Percentiles rank a stretch among this genome's conserved stretches.
Conservation (phyloP, 53 echinoderm and acorn worm species). For the Patiria pectinifera region DNA sequence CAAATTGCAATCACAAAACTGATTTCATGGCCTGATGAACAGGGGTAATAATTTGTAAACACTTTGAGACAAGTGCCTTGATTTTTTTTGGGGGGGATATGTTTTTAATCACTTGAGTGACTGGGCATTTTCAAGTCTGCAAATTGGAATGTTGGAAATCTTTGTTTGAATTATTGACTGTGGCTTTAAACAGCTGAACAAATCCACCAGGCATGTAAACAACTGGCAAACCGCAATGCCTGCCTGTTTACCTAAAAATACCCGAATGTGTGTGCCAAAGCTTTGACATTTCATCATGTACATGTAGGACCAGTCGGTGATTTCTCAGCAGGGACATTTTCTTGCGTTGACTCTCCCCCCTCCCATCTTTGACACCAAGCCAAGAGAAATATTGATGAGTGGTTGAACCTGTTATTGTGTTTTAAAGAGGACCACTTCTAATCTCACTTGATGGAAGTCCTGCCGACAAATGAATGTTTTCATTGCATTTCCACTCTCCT, state of each 20-base stretch:
- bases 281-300: neutral
- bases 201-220: slow-evolving; percentile 24
- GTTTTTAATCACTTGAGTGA: too few relatives aligned
- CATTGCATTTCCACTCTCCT: neutral
- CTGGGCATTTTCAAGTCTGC: neutral
- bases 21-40: too few relatives aligned
- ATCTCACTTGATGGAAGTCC: neutral
- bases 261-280: neutral
- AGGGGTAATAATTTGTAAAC: too few relatives aligned
- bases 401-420: neutral
- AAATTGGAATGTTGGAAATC: neutral
- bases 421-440: neutral
- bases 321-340: slow-evolving; percentile 14
- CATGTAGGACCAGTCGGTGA: neutral
- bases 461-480: slow-evolving; percentile 11
- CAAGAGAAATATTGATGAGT: slow-evolving; percentile 47
- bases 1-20: too few relatives aligned
- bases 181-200: slow-evolving; percentile 33
- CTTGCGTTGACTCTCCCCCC: neutral
- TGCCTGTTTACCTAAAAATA: neutral
- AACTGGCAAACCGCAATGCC: slow-evolving; percentile 29
- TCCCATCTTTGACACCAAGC: slow-evolving; percentile 9
- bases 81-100: too few relatives aligned
- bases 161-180: neutral
- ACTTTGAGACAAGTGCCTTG: too few relatives aligned